Conservation (phyloP, 37 sponge, comb jelly and placozoan genomes). For the Axinella damicornis region DNA sequence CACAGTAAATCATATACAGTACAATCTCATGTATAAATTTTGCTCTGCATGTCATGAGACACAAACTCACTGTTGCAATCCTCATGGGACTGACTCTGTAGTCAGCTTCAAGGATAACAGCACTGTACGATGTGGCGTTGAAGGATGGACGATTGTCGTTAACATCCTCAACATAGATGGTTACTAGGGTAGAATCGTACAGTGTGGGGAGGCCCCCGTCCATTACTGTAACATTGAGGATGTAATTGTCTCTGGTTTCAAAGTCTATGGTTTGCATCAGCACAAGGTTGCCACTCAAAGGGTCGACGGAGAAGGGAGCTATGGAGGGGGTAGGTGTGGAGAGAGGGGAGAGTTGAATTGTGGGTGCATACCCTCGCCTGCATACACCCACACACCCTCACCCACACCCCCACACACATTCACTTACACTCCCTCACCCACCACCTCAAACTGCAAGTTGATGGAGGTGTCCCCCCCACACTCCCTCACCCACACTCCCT, state of each 20-base stretch:
- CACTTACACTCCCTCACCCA: no score
- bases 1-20: no score
- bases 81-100: no score
- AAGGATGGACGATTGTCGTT: conserved; percentile 46
- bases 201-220: not conserved
- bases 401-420: no score
- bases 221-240: conserved; percentile 12
- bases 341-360: not conserved
- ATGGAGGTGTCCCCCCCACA: no score
- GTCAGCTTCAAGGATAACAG: not conserved
- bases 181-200: not conserved
- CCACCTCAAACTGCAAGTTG: no score
- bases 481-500: no score
- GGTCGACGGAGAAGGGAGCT: not conserved
- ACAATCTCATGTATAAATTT: no score
- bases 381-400: no score
- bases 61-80: no score
- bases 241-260: not conserved
- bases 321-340: no score
- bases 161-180: not conserved
- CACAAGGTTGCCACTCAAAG: not conserved
- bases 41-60: no score
- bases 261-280: not conserved
- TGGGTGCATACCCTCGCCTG: not conserved
- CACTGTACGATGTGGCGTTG: not conserved